A percentile compares a stretch with the other conserved stretches of the same genome.
These are phyloP conservation scores for Junco hyemalis DNA, from an alignment of 2,113 vertebrate species.

Conservation along the genomic window DNA sequence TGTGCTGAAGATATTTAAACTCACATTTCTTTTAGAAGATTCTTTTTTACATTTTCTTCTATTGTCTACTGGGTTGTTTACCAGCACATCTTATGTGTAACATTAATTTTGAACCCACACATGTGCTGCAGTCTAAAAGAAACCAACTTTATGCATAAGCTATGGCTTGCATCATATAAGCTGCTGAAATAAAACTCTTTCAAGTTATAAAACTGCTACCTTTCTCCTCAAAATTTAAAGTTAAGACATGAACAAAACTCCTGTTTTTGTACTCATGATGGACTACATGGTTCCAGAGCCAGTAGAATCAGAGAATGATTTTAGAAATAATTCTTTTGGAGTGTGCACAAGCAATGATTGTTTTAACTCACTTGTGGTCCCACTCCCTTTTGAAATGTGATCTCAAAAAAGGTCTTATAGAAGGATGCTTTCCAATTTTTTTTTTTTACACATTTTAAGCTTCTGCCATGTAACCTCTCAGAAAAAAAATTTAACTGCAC, in stretches of 20 bases:
- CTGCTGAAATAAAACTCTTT: neutral
- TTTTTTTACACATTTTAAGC: neutral
- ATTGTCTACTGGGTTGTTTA: neutral
- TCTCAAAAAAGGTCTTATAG: neutral
- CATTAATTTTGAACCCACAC: neutral
- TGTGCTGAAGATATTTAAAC: neutral
- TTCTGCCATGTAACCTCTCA: neutral
- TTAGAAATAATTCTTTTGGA: neutral
- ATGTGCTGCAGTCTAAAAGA: neutral
- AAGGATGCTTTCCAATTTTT: neutral
- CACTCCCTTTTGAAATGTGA: neutral
- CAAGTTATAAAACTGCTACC: neutral
- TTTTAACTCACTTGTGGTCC: neutral
- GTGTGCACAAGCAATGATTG: neutral
- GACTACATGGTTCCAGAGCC: neutral
- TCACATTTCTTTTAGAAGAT: neutral
- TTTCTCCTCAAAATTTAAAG: neutral
- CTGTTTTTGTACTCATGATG: neutral
- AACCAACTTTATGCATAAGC: neutral
- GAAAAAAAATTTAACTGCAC: neutral
- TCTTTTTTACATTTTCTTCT: neutral
- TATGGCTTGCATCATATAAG: neutral
- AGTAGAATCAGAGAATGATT: neutral
- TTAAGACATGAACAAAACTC: neutral
- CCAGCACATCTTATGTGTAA: neutral